Percentiles rank a stretch among this genome's conserved stretches.
phyloP scores from a whole-genome alignment of 2,888 invertebrate genomes.

The Nezara viridula region DNA sequence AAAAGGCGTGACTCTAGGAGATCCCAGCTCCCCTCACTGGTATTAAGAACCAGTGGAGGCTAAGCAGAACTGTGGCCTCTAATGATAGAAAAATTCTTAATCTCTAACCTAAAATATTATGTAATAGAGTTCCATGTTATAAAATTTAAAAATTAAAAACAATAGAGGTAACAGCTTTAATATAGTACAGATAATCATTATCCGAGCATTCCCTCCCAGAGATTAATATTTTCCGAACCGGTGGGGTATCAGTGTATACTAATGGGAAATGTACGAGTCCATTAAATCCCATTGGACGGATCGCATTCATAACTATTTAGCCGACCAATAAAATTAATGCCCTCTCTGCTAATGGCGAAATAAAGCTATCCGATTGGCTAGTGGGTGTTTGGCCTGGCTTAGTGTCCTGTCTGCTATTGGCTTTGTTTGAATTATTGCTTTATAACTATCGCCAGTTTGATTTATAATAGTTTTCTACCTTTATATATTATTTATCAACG shows the following conservation, averaged over 20 bases:
- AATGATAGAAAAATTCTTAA: too few species aligned
- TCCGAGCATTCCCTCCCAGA: not conserved
- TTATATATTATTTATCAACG: too few species aligned
- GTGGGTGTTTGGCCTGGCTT: not conserved
- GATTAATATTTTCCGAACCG: conserved; percentile 8
- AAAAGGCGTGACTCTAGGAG: too few species aligned
- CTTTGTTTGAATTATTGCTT: not conserved
- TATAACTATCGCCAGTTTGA: not conserved
- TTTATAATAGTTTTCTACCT: not conserved
- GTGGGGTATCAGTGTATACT: not conserved
- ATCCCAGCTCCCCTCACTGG: too few species aligned
- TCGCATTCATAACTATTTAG: conserved; percentile 20
- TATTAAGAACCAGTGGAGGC: too few species aligned
- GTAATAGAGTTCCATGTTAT: too few species aligned
- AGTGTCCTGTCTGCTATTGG: not conserved
- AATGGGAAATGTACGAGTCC: conserved; percentile 15
- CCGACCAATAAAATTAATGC: conserved; percentile 33
- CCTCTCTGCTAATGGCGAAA: not conserved
- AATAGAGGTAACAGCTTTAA: not conserved
- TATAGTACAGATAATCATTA: not conserved
- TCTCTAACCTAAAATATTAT: too few species aligned
- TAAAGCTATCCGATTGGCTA: not conserved
- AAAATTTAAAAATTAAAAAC: not conserved
- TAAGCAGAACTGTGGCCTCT: too few species aligned
- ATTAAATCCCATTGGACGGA: conserved; percentile 17